Evolutionary conservation across 1,140 invertebrate species (phyloP).

Genomic region (Trachymyrmex septentrionalis): DNA sequence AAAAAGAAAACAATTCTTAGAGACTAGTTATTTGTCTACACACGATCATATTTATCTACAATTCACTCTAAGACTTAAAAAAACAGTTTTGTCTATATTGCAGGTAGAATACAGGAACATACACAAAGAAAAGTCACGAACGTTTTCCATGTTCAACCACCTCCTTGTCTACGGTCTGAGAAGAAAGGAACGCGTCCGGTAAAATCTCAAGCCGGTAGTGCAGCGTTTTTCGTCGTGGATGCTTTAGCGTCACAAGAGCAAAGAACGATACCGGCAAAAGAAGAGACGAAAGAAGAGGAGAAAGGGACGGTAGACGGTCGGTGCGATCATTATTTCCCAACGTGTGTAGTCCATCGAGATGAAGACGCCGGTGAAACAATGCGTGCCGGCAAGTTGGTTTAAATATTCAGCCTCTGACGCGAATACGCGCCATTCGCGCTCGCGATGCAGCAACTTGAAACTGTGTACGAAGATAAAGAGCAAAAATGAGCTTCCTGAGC

Average conservation of each 20-base stretch:
- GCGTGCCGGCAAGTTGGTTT: slow-evolving; percentile 79
- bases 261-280: slow-evolving; percentile 51
- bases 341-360: slow-evolving; percentile 58
- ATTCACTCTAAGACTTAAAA: not conserved
- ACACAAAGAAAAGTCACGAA: slow-evolving; percentile 14
- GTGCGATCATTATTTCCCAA: slow-evolving; percentile 75
- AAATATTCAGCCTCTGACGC: slow-evolving; percentile 80
- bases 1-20: not conserved
- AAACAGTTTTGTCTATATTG: not conserved
- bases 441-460: slow-evolving; percentile 37
- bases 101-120: not conserved
- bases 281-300: slow-evolving; percentile 39
- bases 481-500: not conserved
- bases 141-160: not conserved
- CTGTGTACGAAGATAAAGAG: not conserved
- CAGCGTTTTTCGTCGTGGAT: slow-evolving; percentile 67
- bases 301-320: slow-evolving; percentile 41
- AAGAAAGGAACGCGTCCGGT: slow-evolving; percentile 48
- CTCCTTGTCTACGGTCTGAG: not conserved
- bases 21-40: not conserved
- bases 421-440: slow-evolving; percentile 60
- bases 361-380: slow-evolving; percentile 75
- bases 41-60: not conserved
- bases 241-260: slow-evolving; percentile 56
- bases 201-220: slow-evolving; percentile 63